These are phyloP conservation scores for Yponomeuta malinellus DNA, from an alignment of 2,888 invertebrate genomes.

Conservation along the genomic window DNA sequence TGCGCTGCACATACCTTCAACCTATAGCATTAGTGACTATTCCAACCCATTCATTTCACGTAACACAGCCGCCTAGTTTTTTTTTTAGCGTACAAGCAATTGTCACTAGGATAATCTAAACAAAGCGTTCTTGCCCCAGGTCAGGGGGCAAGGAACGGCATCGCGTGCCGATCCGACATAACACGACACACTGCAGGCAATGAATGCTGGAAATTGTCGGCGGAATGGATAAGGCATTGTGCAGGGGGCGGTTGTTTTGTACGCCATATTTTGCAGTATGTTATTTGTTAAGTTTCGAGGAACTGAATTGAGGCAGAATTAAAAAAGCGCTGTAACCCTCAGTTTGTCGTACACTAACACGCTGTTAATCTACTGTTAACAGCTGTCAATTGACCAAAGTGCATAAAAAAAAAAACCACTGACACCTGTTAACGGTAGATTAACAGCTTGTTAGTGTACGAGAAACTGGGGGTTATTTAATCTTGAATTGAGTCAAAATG, in stretches of 20 bases:
- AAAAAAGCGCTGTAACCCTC: not conserved
- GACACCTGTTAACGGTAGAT: too few relatives aligned
- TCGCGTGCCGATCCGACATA: not conserved
- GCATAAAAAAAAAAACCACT: too few relatives aligned
- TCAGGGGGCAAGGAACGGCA: slow-evolving; percentile 1
- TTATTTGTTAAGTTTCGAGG: not conserved
- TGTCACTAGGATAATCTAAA: not conserved
- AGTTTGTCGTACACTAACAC: too few relatives aligned
- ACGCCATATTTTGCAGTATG: not conserved
- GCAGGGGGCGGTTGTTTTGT: not conserved
- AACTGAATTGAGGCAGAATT: not conserved
- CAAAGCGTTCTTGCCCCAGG: not conserved
- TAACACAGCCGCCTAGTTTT: not conserved
- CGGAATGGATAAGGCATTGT: not conserved
- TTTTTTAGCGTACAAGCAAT: not conserved
- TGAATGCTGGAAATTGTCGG: not conserved
- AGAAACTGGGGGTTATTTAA: too few relatives aligned
- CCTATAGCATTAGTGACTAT: too few relatives aligned
- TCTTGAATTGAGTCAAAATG: too few relatives aligned
- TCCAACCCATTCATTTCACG: too few relatives aligned
- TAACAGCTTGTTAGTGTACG: too few relatives aligned
- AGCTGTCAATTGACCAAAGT: too few relatives aligned
- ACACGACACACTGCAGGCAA: not conserved
- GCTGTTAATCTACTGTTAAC: too few relatives aligned
- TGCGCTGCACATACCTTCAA: too few relatives aligned